Base-by-base conservation (phyloP, 2,888 invertebrate genomes). In the Tryphoninae sp. region DNA sequence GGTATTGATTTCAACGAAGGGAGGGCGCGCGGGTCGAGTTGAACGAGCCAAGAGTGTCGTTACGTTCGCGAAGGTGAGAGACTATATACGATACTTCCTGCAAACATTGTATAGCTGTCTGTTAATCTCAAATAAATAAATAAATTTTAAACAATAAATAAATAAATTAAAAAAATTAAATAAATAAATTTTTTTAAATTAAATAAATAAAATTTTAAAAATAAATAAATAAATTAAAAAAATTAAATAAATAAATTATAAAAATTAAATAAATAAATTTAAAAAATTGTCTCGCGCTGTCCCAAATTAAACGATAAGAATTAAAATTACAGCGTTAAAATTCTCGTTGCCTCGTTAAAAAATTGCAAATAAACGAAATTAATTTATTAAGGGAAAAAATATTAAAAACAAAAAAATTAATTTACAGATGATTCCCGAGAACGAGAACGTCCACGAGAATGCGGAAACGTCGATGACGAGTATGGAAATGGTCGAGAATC, bases 361-460 rank as follows among this genome's bases (percentile, higher is more conserved):
- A 42, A 61, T 49, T 61, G 45, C 26, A 55, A 16, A 55, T 19
- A 16, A 40, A 72, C 45, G 49, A 72, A 19, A 49, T n/a, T 67
- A 51, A 67, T 67, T 49, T 33, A 33, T 33, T 33, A 6, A 33
- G 6, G 6, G 33, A 33, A 4, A 4, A 0, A 64, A 26, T 26
- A 26, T 26, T 26, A 0, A 26, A 26, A 26, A n/a, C n/a, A n/a
- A 26, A 26, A 26, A 3, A 26, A 23, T 65, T 65, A 33, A 16
- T 76, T 84, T 84, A 51, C 83, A 89, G 90, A 91, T 91, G 91
- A 88, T 91, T 86, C 90, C 91, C 33, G 90, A 90, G 64, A 85
- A 84, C 45, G 88, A 90, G 68, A 86, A 85, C 65, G 83, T 81
- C 23, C 87, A 88, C 72, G 83, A 85, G 82, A 85, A 83, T 68